Evolutionary conservation across 2,113 vertebrate species (phyloP).

Genomic region (Eulacestoma nigropectus): DNA sequence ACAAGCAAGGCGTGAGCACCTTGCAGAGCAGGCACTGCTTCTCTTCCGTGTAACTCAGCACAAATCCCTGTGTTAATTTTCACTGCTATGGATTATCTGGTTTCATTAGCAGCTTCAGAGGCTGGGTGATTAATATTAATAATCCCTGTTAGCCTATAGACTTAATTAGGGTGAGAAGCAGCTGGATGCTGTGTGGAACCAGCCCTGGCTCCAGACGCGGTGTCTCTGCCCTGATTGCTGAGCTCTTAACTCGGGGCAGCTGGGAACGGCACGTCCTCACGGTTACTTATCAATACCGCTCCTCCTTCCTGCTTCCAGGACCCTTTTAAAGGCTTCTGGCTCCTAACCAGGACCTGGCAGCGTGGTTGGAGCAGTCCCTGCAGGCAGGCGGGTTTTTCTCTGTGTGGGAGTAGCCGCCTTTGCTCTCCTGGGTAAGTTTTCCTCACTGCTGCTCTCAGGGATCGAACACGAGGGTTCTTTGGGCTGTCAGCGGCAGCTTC

Average conservation of each 20-base stretch:
- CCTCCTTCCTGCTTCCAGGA: background rate
- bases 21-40: background rate
- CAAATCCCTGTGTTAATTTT: background rate
- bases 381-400: background rate
- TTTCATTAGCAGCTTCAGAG: background rate
- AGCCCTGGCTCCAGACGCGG: background rate
- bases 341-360: background rate
- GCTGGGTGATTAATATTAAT: conserved; percentile 6
- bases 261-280: background rate
- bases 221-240: background rate
- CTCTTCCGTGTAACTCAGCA: background rate
- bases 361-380: background rate
- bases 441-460: background rate
- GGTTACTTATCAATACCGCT: background rate
- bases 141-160: background rate
- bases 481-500: background rate
- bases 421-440: background rate
- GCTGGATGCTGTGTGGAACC: background rate
- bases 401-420: background rate
- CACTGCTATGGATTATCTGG: background rate
- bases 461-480: background rate
- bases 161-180: background rate
- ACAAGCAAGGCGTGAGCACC: background rate
- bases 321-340: background rate
- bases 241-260: background rate